Evolutionary conservation across 1,140 invertebrate genomes (phyloP).

Genomic region (Pogonomyrmex californicus): DNA sequence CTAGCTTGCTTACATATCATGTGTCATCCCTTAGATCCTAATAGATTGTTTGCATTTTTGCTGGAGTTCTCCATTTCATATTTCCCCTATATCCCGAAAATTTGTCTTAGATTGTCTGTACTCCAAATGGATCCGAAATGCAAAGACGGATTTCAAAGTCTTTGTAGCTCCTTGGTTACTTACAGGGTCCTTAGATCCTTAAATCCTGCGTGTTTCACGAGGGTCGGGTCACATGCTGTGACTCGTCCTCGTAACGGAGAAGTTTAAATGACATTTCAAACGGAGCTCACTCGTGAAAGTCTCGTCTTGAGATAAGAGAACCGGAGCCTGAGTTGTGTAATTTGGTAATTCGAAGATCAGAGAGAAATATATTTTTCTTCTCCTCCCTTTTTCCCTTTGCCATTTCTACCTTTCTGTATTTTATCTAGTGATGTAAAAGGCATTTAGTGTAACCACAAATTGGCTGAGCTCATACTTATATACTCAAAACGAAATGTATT

Average conservation of each 20-base stretch:
- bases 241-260: conserved; percentile 51
- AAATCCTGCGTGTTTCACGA: conserved; percentile 53
- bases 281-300: conserved; percentile 48
- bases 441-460: conserved; percentile 7
- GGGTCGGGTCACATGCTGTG: conserved; percentile 49
- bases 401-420: conserved; percentile 7
- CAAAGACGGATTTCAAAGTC: neutral
- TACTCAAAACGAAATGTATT: neutral
- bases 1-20: neutral
- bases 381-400: neutral
- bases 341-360: conserved; percentile 68
- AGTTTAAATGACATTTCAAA: conserved; percentile 63
- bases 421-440: conserved; percentile 1
- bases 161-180: conserved; percentile 36
- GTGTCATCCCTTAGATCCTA: neutral
- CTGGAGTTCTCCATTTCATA: neutral
- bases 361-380: conserved; percentile 60
- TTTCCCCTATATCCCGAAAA: neutral
- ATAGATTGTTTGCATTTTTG: conserved; percentile 10
- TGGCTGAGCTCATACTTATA: neutral
- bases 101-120: conserved; percentile 12
- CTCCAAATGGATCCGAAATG: neutral
- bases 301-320: conserved; percentile 44
- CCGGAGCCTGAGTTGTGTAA: conserved; percentile 58
- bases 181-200: conserved; percentile 29